A percentile compares a stretch with the other conserved stretches of the same genome.
Evolutionary conservation across 2,797 vertebrate genomes (phyloP).

Genomic region (Malurus splendens): DNA sequence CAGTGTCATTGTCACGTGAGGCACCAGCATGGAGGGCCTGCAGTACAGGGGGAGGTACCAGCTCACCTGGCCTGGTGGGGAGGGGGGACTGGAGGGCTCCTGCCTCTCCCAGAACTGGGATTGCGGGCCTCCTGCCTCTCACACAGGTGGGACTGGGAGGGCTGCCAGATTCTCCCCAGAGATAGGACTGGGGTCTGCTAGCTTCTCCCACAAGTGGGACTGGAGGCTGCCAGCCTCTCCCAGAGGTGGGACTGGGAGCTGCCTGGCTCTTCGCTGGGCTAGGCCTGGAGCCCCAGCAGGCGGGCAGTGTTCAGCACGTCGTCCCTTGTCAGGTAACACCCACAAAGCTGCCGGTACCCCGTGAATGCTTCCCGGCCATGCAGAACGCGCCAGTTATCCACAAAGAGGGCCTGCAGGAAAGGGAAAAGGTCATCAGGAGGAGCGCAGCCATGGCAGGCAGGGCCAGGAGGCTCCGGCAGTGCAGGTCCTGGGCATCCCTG

Average conservation of each 20-base stretch:
- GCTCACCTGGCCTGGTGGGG: neutral
- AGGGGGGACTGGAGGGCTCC: neutral
- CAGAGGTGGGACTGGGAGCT: neutral
- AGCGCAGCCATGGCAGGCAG: neutral
- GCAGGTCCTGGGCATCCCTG: neutral
- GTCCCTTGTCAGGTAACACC: slow-evolving; percentile 90
- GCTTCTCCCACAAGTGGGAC: neutral
- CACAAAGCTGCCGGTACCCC: slow-evolving; percentile 86
- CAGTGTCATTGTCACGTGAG: fast-evolving
- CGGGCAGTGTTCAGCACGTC: slow-evolving; percentile 86
- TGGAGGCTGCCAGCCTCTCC: neutral
- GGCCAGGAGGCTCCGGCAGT: neutral
- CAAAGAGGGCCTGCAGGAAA: slow-evolving; percentile 80
- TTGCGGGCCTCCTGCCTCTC: neutral
- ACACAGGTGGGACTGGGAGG: neutral
- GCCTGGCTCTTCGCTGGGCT: neutral
- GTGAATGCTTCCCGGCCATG: slow-evolving; percentile 91
- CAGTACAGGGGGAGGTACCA: neutral
- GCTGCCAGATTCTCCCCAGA: neutral
- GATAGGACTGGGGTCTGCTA: neutral
- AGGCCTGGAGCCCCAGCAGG: slow-evolving; percentile 81
- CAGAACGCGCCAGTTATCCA: slow-evolving; percentile 92
- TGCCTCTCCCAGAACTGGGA: neutral
- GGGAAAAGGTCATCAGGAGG: neutral
- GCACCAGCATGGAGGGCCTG: fast-evolving